Evolutionary conservation across 2,888 invertebrate genomes (phyloP).

Genomic region (Oscheius sp.): DNA sequence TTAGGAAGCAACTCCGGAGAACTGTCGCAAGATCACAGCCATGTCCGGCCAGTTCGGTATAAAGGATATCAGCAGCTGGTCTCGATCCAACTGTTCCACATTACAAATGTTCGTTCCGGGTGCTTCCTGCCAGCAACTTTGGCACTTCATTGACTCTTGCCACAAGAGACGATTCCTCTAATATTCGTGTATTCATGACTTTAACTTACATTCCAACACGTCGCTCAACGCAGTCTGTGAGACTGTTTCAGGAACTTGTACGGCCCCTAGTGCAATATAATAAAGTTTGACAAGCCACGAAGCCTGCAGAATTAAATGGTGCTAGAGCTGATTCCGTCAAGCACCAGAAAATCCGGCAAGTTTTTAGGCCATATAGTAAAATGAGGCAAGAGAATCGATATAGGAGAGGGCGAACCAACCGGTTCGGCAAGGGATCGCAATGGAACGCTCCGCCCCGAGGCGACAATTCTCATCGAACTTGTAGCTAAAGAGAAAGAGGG

Average conservation of each 20-base stretch:
- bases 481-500: neutral
- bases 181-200: conserved; percentile 1
- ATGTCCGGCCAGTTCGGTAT: conserved; percentile 49
- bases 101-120: conserved; percentile 49
- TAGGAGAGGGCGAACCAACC: too few species aligned
- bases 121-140: conserved; percentile 52
- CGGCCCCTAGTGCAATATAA: too few species aligned
- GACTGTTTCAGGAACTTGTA: too few species aligned
- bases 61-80: conserved; percentile 51
- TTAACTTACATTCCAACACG: neutral
- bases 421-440: too few species aligned
- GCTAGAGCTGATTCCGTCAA: conserved; percentile 34
- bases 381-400: too few species aligned
- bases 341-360: neutral
- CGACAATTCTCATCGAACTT: too few species aligned
- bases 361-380: too few species aligned
- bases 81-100: conserved; percentile 49
- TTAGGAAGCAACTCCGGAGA: conserved; percentile 47
- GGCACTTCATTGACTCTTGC: conserved; percentile 56
- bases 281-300: too few species aligned
- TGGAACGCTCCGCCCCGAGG: too few species aligned
- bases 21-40: conserved; percentile 45
- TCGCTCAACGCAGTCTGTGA: neutral
- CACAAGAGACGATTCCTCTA: conserved; percentile 47
- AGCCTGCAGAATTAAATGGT: conserved; percentile 37